Evolutionary conservation across 1,140 invertebrate genomes (phyloP).

Genomic region (Pteromalus puparum): DNA sequence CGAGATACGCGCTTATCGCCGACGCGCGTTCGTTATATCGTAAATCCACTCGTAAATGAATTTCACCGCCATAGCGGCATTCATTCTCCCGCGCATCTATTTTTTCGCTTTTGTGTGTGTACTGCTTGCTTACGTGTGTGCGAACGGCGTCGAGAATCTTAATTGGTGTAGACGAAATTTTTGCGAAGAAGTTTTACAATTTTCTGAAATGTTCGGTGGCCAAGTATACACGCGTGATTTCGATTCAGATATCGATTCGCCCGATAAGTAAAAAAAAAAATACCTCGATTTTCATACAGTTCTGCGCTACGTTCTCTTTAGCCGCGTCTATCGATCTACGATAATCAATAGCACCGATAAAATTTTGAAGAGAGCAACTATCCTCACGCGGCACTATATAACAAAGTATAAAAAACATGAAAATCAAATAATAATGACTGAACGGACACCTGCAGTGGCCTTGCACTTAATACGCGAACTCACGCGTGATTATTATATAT

Average conservation of each 20-base stretch:
- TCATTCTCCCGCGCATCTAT: neutral
- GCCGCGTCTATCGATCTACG: too few relatives aligned
- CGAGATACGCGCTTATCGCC: conserved; percentile 39
- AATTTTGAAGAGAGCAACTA: too few relatives aligned
- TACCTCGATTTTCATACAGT: too few relatives aligned
- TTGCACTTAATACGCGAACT: neutral
- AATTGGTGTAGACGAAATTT: neutral
- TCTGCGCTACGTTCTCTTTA: too few relatives aligned
- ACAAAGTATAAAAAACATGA: neutral
- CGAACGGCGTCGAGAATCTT: conserved; percentile 2
- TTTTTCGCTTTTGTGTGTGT: neutral
- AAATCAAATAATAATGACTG: conserved; percentile 20
- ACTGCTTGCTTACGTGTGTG: too few relatives aligned
- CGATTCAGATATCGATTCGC: too few relatives aligned
- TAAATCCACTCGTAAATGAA: conserved; percentile 33
- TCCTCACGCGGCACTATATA: too few relatives aligned
- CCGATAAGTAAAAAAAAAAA: too few relatives aligned
- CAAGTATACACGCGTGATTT: too few relatives aligned
- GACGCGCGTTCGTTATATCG: conserved; percentile 16
- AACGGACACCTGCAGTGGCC: neutral
- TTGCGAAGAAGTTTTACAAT: neutral
- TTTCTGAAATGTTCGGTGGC: too few relatives aligned
- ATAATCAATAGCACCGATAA: too few relatives aligned
- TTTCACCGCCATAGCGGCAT: neutral
- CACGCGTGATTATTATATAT: neutral